Base-by-base conservation (phyloP, 64 coral and sea anemone species). In the Montipora efflorescens region DNA sequence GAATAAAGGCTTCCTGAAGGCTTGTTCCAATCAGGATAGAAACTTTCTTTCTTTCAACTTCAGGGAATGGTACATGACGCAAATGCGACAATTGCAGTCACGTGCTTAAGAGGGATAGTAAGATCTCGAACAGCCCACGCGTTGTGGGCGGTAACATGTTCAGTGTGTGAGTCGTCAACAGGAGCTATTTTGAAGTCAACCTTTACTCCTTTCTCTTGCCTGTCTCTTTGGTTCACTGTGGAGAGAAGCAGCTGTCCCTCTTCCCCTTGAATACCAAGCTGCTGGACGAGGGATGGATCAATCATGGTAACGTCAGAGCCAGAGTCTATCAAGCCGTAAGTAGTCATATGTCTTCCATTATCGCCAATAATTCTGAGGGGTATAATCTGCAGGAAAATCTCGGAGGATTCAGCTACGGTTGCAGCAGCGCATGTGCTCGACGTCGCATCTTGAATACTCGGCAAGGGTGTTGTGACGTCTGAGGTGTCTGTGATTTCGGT, bases 11-110 rank as follows among this genome's bases (percentile, higher is more conserved):
- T 68, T 86, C 58, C 16, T 71, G 67, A n/a, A 89, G 53, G 59
- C 55, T 79, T 58, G 88, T 90, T n/a, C 75, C 88, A 68, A 90
- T 75, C 15, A 89, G 72, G 48, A 89, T 57, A 47, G 87, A 89
- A 55, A 78, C 53, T 64, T 89, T 89, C 46, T 78, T 89, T 77
- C 74, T 89, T 48, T 64, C 51, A 6, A 78, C 87, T 11, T 89
- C 87, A 61, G 73, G 87, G 23, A 78, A 78, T 4, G 53, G 36
- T n/a, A 88, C 86, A 75, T 88, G 68, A 15, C 53, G 48, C 25
- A 88, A 68, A 50, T 88, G 86, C 75, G 48, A 45, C 86, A 70
- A 88, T 48, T 76, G 86, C 66, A 48, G 46, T 47, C 64, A 21
- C 47, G 18, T 87, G 83, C 46, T 87, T 88, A 15, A 85, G 36